Conservation (phyloP, 1,140 invertebrate species). For the roundworm (Caenorhabditis elegans) region DNA sequence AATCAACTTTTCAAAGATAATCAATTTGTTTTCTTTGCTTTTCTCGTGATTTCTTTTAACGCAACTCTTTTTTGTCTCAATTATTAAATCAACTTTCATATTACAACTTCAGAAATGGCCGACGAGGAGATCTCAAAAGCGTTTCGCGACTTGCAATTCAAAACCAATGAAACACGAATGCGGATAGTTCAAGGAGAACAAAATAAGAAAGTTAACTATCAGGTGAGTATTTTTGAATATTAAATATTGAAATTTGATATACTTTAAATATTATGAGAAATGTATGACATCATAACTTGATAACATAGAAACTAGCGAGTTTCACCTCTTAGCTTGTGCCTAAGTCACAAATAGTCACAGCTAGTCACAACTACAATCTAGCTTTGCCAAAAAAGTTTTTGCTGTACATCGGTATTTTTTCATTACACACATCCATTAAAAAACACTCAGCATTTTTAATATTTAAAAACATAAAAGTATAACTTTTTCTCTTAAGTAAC, state of each 20-base stretch:
- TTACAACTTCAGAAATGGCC: background rate
- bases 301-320: no score
- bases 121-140: conserved; percentile 27
- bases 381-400: no score
- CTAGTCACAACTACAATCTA: no score
- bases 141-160: conserved; percentile 39
- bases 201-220: conserved; percentile 14
- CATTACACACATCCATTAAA: no score
- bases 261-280: background rate
- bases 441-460: no score
- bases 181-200: conserved; percentile 34
- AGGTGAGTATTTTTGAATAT: conserved; percentile 34
- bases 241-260: background rate
- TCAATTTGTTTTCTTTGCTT: background rate
- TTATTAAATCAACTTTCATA: background rate
- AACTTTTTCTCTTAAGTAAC: no score
- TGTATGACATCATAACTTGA: no score
- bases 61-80: background rate
- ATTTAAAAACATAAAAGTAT: no score
- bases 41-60: background rate
- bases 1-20: background rate
- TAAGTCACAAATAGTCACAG: no score
- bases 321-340: no score
- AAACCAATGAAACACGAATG: conserved; percentile 36
- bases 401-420: no score